Evolutionary conservation across 2,888 invertebrate genomes (phyloP), one percentile per base, ranked within the genome.

Genomic region (Helobdella robusta): DNA sequence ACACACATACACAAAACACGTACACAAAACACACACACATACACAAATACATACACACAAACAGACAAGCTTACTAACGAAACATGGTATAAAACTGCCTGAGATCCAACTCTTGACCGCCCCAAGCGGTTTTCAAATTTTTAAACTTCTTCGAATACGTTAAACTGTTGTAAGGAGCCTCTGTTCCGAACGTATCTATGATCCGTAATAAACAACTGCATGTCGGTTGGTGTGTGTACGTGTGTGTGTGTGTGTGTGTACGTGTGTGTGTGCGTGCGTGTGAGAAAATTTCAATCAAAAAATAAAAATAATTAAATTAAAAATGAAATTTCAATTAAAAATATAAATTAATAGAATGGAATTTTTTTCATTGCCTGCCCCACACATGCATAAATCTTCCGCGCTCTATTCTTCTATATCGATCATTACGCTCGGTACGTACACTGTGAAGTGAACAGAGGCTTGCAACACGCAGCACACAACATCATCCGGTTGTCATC

Each of bases 131-230:
- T 30, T 75, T 74, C 60, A 76, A 72, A 28, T 64, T 23, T 66
- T 20, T 48, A 11, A 50, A 11, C 3, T 46, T 20, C 61, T 74
- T 74, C 54, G 79, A 80, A 70, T 77, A 81, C 0, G 70, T 59
- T 36, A 74, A 72, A 30, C 74, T 73, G 67, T 81, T 80, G 71
- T 78, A 82, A 11, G 79, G 78, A 30, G 81, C 81, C 67, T 82
- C 81, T 15, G 81, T 81, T 28, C 82, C 82, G 72, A 82, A 82
- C 1, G 80, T 79, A 70, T 82, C 82, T 15, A 82, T 74, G 40
- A 82, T 75, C n/a, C 82, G 73, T 36, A 81, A 69, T 34, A 78
- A 72, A 69, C 82, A 82, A 66, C 80, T 81, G 71, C 20, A 71
- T 40, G 8, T 5, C n/a, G n/a, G n/a, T n/a, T n/a, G n/a, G n/a